Evolutionary conservation across 2,888 invertebrate species (phyloP).

Genomic region (Drosophila anomalata): DNA sequence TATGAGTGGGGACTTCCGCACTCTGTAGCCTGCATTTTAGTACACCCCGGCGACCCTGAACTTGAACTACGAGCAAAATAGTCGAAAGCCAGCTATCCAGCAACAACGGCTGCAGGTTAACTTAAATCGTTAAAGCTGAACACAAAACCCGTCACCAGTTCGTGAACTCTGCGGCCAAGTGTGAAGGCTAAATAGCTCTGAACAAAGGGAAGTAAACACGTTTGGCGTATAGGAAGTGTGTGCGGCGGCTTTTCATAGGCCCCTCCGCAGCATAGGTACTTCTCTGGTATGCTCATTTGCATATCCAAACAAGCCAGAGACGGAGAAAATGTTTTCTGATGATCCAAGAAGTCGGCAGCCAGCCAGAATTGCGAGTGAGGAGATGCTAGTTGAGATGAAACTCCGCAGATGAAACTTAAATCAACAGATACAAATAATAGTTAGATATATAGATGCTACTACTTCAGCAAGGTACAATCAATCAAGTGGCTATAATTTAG

Average conservation of each 20-base stretch:
- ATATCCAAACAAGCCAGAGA: slow-evolving; percentile 33
- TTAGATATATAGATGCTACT: too few species aligned
- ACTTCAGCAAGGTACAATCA: neutral
- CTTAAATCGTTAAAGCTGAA: slow-evolving; percentile 60
- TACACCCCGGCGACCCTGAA: slow-evolving; percentile 58
- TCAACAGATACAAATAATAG: too few species aligned
- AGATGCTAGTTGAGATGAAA: too few species aligned
- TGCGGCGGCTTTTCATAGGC: slow-evolving; percentile 30
- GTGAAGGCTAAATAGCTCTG: slow-evolving; percentile 66
- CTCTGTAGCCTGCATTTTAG: slow-evolving; percentile 41
- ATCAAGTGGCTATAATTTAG: neutral
- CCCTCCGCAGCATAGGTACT: slow-evolving; percentile 30
- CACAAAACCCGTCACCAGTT: slow-evolving; percentile 48
- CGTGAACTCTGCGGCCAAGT: slow-evolving; percentile 71
- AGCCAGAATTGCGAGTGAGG: too few species aligned
- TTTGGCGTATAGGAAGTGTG: slow-evolving; percentile 43
- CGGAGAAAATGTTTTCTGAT: neutral
- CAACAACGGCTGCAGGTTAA: slow-evolving; percentile 8
- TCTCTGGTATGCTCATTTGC: slow-evolving; percentile 35
- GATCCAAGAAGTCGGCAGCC: too few species aligned
- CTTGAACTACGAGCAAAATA: slow-evolving; percentile 54
- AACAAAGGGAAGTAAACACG: slow-evolving; percentile 41
- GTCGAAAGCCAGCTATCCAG: neutral
- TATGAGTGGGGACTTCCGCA: slow-evolving; percentile 56
- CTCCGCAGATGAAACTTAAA: too few species aligned